Evolutionary conservation across 2,797 vertebrate genomes (phyloP), one percentile per base, ranked within the genome.

Genomic region (Cottoperca gobio): DNA sequence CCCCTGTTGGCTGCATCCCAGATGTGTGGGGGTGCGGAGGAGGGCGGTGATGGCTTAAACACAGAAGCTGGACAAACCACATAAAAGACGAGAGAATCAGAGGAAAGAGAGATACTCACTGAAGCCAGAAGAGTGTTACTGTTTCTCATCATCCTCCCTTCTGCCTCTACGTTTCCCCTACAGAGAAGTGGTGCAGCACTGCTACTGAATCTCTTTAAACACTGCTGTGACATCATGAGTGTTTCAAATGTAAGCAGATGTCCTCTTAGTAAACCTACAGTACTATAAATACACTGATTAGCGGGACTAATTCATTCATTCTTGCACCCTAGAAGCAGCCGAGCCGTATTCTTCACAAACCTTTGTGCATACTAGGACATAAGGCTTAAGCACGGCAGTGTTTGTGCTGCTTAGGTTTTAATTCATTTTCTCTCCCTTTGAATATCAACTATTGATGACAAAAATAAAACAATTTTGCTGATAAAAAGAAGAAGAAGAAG

Each of bases 31-130:
- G 67, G 71, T 59, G 61, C 68, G 52, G 69, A 67, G 67, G 57
- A 64, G 45, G 71, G 31, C 4, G 23, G 70, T 46, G 70, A 73
- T 26, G 55, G 73, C 64, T 80, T 72, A 53, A 73, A 64, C 59
- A 54, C 52, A 78, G 72, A 82, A 79, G 69, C 64, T 63, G 83
- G 79, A 87, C 59, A 72, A 80, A 82, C 70, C 33, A 65, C 63
- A 84, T 70, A 78, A 84, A 84, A 81, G 73, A 75, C 8, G 14
- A 59, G 37, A 67, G 61, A 83, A 70, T 82, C 65, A n/a, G 60
- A 55, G 81, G 83, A 78, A 48, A 76, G 73, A 72, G 68, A 71
- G 69, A 59, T 73, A 43, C 31, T 80, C 53, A 59, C 31, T 35
- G 74, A 73, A 75, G 65, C 78, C 50, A 77, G 40, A 62, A 62